Base-by-base conservation (phyloP, 2,797 vertebrate genomes). In the Pangasius krempfi region DNA sequence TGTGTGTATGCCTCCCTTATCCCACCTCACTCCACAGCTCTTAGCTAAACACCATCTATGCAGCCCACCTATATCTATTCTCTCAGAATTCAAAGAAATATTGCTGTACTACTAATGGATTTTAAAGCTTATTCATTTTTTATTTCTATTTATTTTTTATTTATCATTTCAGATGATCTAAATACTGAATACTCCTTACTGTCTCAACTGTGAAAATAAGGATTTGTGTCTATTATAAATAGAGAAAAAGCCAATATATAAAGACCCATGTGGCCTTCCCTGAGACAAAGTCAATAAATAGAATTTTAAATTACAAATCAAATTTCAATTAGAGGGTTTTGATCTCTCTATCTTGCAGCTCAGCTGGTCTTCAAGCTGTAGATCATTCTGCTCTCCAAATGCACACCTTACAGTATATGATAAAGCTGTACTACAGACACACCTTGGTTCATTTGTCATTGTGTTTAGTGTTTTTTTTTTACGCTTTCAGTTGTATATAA, bases 241-340 rank as follows among this genome's bases (percentile, higher is more conserved):
- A 60, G 8, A 81, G 54, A 81, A 81, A 40, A 60, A 81, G 22
- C 33, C 54, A 60, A 37, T 81, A 40, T 60, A 40, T 60, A 40
- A 44, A 62, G 79, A 25, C 37, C 37, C 79, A 60, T 82, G 79
- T 27, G 56, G 37, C 56, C 37, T 44, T 60, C 56, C 56, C 80
- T 62, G 56, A 62, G 37, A 58, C 80, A 60, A 82, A 27, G 56
- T 82, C 56, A 82, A 82, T 82, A 82, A 44, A 58, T 75, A 56
- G 10, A 60, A 60, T 81, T 81, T 81, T 62, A 62, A 82, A 82
- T 82, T 82, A 44, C 12, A 40, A 62, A 82, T 82, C 80, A 82
- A 81, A 62, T 82, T 82, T 82, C 80, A 82, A 82, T 82, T 82
- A 82, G 56, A 82, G 22, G 33, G 37, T 40, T 82, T 82, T 62